Base-by-base conservation (phyloP, 2,888 invertebrate genomes). In the Rhyacophila evoluta region DNA sequence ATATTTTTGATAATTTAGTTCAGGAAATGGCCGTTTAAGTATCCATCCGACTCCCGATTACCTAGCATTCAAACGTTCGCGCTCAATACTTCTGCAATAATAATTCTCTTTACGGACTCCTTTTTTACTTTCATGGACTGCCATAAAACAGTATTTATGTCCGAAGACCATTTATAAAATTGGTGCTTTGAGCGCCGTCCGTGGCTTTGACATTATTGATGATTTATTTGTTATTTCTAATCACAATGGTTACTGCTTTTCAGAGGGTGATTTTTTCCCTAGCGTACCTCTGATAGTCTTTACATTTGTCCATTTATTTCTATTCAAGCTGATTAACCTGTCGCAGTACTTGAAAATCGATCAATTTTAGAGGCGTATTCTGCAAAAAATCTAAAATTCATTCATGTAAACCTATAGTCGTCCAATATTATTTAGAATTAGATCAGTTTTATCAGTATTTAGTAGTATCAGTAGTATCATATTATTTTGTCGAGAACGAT, bases 161-260 rank as follows among this genome's bases (percentile, higher is more conserved):
- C 55, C 55, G 55, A 55, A 25, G 55, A 55, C 55, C 55, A 55
- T 55, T 55, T 55, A 55, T 55, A 55, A 55, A 55, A 55, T 55
- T 55, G 55, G 55, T 55, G 55, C 55, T 55, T 55, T 55, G 19
- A 55, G 55, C 55, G 25, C 10, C 55, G 41, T 15, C 25, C 55
- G 55, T 55, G 55, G 55, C 25, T 74, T 74, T 74, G 74, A 74
- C 74, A 55, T 41, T 12, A 19, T 29, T 2, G 15, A 74, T 74
- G 74, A 74, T 74, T 74, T 74, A 74, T 74, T 74, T 74, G 38
- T 74, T 38, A 74, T 74, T 74, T 74, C 55, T 55, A 55, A 55
- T 55, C 55, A 55, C 55, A 8, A 12, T 4, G 55, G 19, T 2
- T 8, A 19, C 55, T 55, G 55, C 55, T 55, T 55, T 41, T 8